phyloP scores from a whole-genome alignment of 2,888 invertebrate genomes.

The Cheilosia variabilis region DNA sequence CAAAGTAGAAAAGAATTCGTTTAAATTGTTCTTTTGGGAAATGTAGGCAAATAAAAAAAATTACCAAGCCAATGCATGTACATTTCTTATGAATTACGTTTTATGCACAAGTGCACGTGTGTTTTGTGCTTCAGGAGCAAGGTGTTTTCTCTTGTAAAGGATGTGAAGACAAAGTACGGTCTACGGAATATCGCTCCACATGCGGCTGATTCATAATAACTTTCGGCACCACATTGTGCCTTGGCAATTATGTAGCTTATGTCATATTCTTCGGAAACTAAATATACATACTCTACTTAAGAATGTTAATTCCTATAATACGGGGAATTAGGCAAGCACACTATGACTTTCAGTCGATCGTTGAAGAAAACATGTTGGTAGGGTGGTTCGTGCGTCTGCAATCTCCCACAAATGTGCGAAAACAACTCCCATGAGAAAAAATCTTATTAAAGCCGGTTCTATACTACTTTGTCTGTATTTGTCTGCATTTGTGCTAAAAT shows the following conservation, averaged over 20 bases:
- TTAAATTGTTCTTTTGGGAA: slow-evolving; percentile 25
- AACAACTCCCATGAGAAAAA: no score
- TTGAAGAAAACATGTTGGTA: not conserved
- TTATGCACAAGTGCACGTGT: not conserved
- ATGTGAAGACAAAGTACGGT: not conserved
- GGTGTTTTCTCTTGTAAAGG: slow-evolving; percentile 19
- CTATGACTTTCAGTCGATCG: not conserved
- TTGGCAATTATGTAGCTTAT: slow-evolving; percentile 10
- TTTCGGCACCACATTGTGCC: not conserved
- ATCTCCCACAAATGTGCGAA: no score
- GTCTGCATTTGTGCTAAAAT: no score
- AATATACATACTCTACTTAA: slow-evolving; percentile 8
- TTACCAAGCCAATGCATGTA: not conserved
- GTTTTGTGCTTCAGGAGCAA: not conserved
- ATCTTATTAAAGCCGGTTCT: no score
- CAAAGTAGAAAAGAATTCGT: slow-evolving; percentile 30
- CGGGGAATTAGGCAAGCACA: not conserved
- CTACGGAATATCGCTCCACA: not conserved
- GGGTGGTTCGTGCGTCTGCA: no score
- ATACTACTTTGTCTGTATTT: no score
- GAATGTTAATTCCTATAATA: not conserved
- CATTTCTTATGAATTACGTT: no score
- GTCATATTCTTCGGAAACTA: slow-evolving; percentile 20
- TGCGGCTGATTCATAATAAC: slow-evolving; percentile 7
- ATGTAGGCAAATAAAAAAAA: slow-evolving; percentile 1